Conservation (phyloP, 2,888 invertebrate species). For the Nephrocerus scutellatus region DNA sequence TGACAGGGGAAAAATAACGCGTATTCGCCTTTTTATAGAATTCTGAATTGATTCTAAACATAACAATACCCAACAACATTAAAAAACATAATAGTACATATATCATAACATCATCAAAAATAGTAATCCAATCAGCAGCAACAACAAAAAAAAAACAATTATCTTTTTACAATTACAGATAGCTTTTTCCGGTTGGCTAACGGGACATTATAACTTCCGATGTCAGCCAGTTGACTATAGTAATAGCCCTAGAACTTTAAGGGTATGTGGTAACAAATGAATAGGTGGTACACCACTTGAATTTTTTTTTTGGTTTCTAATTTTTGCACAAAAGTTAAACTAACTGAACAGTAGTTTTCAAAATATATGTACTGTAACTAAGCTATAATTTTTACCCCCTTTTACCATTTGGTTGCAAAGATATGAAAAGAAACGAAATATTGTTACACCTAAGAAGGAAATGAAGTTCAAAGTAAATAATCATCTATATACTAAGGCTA, state of each 20-base stretch:
- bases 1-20: constrained; percentile 19
- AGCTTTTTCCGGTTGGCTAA: constrained; percentile 87
- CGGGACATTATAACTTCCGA: constrained; percentile 88
- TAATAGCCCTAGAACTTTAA: constrained; percentile 79
- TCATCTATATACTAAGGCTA: too few relatives aligned
- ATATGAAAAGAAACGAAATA: too few relatives aligned
- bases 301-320: constrained; percentile 9
- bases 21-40: background rate
- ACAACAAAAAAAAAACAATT: constrained; percentile 10
- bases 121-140: constrained; percentile 2
- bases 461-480: too few relatives aligned
- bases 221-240: constrained; percentile 97
- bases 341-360: too few relatives aligned
- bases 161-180: constrained; percentile 57
- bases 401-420: too few relatives aligned
- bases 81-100: constrained; percentile 10
- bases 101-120: constrained; percentile 1
- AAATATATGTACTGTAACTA: too few relatives aligned
- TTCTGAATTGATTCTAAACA: background rate
- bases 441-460: too few relatives aligned
- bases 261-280: constrained; percentile 58
- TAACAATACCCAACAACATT: background rate
- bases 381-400: too few relatives aligned
- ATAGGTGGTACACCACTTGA: constrained; percentile 23
- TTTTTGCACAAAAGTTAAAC: too few relatives aligned